Percentiles rank a stretch among this genome's conserved stretches.
Conservation (phyloP, 2,888 invertebrate species). For the Saturnia japonica region DNA sequence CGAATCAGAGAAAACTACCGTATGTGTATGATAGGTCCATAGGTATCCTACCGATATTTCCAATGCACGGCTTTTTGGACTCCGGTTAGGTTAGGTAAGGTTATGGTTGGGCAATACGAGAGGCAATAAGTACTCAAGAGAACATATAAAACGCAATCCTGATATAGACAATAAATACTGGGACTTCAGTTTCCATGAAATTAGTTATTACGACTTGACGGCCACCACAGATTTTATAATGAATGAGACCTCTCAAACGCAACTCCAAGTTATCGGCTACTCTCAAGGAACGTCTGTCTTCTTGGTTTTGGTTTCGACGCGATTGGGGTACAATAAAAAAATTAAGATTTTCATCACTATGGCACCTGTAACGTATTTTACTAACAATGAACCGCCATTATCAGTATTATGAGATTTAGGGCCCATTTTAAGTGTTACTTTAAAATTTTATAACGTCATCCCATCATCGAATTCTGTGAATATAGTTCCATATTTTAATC, state of each 20-base stretch:
- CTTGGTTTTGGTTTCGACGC: slow-evolving; percentile 20
- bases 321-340: slow-evolving; percentile 26
- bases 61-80: slow-evolving; percentile 41
- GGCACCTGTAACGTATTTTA: slow-evolving; percentile 34
- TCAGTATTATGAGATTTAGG: slow-evolving; percentile 16
- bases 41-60: slow-evolving; percentile 38
- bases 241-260: slow-evolving; percentile 13
- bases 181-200: slow-evolving; percentile 28
- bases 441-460: too few species aligned
- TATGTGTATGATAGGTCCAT: too few species aligned
- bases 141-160: slow-evolving; percentile 20
- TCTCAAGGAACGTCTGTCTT: slow-evolving; percentile 25
- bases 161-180: slow-evolving; percentile 29
- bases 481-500: too few species aligned
- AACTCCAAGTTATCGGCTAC: slow-evolving; percentile 23
- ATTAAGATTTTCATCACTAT: slow-evolving; percentile 22
- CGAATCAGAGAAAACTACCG: too few species aligned
- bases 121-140: slow-evolving; percentile 28
- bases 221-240: slow-evolving; percentile 27
- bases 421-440: slow-evolving; percentile 14
- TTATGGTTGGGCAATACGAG: slow-evolving; percentile 27
- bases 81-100: too few species aligned
- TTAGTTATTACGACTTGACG: slow-evolving; percentile 25
- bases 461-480: too few species aligned
- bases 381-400: slow-evolving; percentile 22